Conservation (phyloP, 2,888 invertebrate species). For the Oxystoma pomonae region DNA sequence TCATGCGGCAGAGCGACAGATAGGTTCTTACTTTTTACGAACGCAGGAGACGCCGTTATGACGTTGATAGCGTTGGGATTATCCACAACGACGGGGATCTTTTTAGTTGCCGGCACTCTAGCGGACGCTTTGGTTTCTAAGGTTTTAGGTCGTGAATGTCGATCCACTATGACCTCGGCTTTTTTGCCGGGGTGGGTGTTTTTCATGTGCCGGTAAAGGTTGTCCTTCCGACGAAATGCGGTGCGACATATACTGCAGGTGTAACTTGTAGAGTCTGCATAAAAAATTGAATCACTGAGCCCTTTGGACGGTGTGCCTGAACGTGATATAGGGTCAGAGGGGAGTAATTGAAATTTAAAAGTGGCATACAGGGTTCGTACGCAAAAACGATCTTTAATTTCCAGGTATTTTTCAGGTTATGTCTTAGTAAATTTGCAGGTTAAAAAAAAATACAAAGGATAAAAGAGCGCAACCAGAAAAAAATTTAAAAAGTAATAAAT, state of each 20-base stretch:
- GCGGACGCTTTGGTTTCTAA: constrained; percentile 19
- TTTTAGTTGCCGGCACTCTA: constrained; percentile 17
- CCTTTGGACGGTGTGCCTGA: too few species aligned
- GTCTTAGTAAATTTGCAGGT: too few species aligned
- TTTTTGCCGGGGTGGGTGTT: constrained; percentile 64
- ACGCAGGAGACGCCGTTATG: constrained; percentile 41
- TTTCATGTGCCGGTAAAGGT: constrained; percentile 69
- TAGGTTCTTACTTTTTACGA: constrained; percentile 27
- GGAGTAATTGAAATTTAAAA: too few species aligned
- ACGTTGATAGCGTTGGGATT: constrained; percentile 48
- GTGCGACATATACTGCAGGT: constrained; percentile 68
- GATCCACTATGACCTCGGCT: constrained; percentile 36
- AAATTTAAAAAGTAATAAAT: too few species aligned
- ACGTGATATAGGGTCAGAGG: too few species aligned
- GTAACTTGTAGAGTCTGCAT: constrained; percentile 63
- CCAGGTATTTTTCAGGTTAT: too few species aligned
- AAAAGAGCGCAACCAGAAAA: too few species aligned
- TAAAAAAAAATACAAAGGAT: too few species aligned
- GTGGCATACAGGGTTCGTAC: too few species aligned
- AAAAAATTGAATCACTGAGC: too few species aligned
- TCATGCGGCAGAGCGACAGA: constrained; percentile 8
- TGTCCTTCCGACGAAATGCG: constrained; percentile 72
- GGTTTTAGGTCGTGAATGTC: constrained; percentile 25
- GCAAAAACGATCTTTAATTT: too few species aligned
- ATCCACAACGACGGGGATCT: constrained; percentile 36